Evolutionary conservation across 2,888 invertebrate genomes (phyloP).

Genomic region (Watsonalla cultraria): DNA sequence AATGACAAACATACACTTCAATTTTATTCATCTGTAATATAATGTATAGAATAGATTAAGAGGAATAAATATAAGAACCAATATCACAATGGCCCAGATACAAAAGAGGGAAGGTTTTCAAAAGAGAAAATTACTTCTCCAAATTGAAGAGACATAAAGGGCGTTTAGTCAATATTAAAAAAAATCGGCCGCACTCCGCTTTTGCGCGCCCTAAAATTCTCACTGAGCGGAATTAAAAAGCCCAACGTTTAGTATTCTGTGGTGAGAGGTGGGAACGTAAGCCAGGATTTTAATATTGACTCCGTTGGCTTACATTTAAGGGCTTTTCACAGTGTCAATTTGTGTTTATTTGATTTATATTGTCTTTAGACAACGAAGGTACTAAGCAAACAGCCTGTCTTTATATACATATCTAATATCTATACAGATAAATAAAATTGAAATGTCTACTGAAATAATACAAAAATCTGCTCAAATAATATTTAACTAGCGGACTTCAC

Average conservation of each 20-base stretch:
- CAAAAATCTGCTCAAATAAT: too few species aligned
- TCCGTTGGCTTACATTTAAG: neutral
- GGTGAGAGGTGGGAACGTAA: neutral
- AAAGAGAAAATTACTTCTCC: slow-evolving; percentile 42
- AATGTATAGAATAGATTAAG: too few species aligned
- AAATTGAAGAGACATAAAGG: slow-evolving; percentile 42
- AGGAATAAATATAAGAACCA: slow-evolving; percentile 24
- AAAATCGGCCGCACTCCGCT: slow-evolving; percentile 8
- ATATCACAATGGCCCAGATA: slow-evolving; percentile 31
- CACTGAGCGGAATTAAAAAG: neutral
- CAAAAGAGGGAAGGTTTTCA: slow-evolving; percentile 24
- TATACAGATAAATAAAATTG: too few species aligned
- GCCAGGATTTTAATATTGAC: neutral
- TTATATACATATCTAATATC: too few species aligned
- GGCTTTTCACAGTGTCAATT: neutral
- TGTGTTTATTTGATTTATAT: too few species aligned
- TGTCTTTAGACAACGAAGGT: too few species aligned
- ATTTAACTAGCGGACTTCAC: too few species aligned
- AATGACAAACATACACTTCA: too few species aligned
- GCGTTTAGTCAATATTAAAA: slow-evolving; percentile 49
- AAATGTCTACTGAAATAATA: too few species aligned
- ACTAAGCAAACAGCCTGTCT: too few species aligned
- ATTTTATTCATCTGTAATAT: too few species aligned
- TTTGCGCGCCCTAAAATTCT: slow-evolving; percentile 1
- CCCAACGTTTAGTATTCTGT: neutral